A percentile compares a stretch with the other conserved stretches of the same genome.
Conservation (phyloP, 1,140 invertebrate genomes). For the Adoxophyes honmai region DNA sequence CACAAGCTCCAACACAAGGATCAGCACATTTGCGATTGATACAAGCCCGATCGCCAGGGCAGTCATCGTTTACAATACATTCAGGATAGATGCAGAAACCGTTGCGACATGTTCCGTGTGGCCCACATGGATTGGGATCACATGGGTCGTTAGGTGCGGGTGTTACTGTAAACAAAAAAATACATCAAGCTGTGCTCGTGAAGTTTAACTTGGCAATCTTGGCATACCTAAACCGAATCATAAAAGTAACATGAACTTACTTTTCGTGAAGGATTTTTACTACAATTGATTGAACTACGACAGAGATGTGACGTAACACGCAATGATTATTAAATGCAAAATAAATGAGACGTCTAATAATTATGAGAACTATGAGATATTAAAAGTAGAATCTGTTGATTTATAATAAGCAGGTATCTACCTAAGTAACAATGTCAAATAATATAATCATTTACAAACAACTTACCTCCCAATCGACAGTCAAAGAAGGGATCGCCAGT, state of each 20-base stretch:
- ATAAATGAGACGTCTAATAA: too few species aligned
- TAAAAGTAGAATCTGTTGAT: too few species aligned
- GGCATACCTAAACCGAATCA: too few species aligned
- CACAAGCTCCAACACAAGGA: slow-evolving; percentile 89
- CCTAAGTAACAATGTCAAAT: too few species aligned
- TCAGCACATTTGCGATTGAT: slow-evolving; percentile 89
- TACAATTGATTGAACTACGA: too few species aligned
- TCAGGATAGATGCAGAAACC: slow-evolving; percentile 90
- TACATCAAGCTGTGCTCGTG: neutral
- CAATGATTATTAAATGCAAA: too few species aligned
- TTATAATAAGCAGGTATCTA: too few species aligned
- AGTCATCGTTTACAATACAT: slow-evolving; percentile 91
- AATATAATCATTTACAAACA: slow-evolving; percentile 18
- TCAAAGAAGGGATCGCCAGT: slow-evolving; percentile 87
- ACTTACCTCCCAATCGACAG: slow-evolving; percentile 77
- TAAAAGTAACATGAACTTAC: too few species aligned
- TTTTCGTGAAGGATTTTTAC: too few species aligned
- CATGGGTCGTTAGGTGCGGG: slow-evolving; percentile 82
- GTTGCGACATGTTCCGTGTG: slow-evolving; percentile 88
- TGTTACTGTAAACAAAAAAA: slow-evolving; percentile 23
- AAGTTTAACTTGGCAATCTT: too few species aligned
- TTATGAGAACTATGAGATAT: too few species aligned
- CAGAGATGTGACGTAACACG: too few species aligned
- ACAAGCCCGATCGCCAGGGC: slow-evolving; percentile 88
- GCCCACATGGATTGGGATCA: slow-evolving; percentile 87